phyloP scores from a whole-genome alignment of 2,888 invertebrate genomes.

The Isoperla grammatica region DNA sequence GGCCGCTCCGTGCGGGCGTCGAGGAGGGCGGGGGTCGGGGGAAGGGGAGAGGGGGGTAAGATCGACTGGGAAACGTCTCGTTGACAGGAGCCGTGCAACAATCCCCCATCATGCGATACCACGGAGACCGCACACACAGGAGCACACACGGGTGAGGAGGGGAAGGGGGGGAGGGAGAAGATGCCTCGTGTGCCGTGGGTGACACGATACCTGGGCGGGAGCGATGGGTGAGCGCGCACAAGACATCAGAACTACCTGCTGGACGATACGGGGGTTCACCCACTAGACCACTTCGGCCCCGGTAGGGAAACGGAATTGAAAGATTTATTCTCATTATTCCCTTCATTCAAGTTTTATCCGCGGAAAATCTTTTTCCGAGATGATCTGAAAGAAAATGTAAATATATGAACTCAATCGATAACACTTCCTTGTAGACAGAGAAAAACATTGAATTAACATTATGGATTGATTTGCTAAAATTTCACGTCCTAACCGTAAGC shows the following conservation, averaged over 20 bases:
- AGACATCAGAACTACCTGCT: background rate
- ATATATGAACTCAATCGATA: too few species aligned
- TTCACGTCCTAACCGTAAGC: too few species aligned
- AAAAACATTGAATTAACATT: too few species aligned
- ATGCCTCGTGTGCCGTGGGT: slow-evolving; percentile 19
- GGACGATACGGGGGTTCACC: background rate
- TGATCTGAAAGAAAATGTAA: too few species aligned
- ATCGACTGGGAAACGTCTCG: slow-evolving; percentile 30
- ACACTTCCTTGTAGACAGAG: too few species aligned
- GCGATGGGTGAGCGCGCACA: slow-evolving; percentile 22
- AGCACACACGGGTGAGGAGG: slow-evolving; percentile 6
- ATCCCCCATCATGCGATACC: slow-evolving; percentile 18
- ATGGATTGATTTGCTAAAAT: too few species aligned
- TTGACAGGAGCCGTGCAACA: slow-evolving; percentile 27
- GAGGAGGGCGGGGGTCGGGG: slow-evolving; percentile 34
- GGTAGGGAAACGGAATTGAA: background rate
- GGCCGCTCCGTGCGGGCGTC: slow-evolving; percentile 48
- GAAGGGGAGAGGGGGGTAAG: slow-evolving; percentile 31
- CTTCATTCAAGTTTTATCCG: too few species aligned
- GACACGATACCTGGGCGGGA: slow-evolving; percentile 25
- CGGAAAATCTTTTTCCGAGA: too few species aligned
- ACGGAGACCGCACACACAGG: background rate
- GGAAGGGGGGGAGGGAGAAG: slow-evolving; percentile 4
- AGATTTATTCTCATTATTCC: too few species aligned
- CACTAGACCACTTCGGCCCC: background rate